Conservation (phyloP, 2,797 vertebrate species). For the Channallabes apus region DNA sequence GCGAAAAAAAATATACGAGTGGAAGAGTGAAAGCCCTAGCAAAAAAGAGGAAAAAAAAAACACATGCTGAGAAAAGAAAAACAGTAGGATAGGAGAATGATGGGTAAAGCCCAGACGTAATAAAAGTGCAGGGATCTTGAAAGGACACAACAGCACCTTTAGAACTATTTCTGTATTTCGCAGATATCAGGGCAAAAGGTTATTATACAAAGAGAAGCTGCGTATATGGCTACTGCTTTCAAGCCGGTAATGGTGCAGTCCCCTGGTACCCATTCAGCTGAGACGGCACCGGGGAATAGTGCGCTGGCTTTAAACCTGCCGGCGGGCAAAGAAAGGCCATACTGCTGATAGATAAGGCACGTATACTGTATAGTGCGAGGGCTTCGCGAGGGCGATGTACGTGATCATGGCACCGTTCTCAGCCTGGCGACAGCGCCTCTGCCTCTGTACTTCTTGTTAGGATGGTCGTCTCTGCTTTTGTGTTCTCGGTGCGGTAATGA, state of each 20-base stretch:
- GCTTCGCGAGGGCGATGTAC: slow-evolving; percentile 62
- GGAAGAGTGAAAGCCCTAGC: slow-evolving; percentile 24
- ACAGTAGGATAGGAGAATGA: slow-evolving; percentile 9
- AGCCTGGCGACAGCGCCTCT: no score
- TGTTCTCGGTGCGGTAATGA: slow-evolving; percentile 8
- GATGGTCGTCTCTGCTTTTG: not conserved
- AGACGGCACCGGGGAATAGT: slow-evolving; percentile 53
- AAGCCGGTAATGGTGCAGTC: slow-evolving; percentile 31
- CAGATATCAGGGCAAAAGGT: not conserved
- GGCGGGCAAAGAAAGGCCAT: slow-evolving; percentile 36
- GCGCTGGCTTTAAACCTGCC: slow-evolving; percentile 45
- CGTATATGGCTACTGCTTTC: slow-evolving; percentile 7
- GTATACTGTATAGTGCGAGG: slow-evolving; percentile 76
- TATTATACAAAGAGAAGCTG: not conserved
- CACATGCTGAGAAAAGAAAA: slow-evolving; percentile 24
- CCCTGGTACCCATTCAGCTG: slow-evolving; percentile 13
- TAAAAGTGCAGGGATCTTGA: not conserved
- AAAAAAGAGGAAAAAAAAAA: not conserved
- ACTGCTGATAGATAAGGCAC: slow-evolving; percentile 62
- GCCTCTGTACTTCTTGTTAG: not conserved
- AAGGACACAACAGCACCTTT: not conserved
- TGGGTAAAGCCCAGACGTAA: not conserved
- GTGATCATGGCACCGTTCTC: slow-evolving; percentile 48
- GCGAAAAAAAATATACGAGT: slow-evolving; percentile 47
- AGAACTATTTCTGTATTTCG: not conserved